Base-by-base conservation (phyloP, 2,888 invertebrate species). In the Thysanoteuthis rhombus region DNA sequence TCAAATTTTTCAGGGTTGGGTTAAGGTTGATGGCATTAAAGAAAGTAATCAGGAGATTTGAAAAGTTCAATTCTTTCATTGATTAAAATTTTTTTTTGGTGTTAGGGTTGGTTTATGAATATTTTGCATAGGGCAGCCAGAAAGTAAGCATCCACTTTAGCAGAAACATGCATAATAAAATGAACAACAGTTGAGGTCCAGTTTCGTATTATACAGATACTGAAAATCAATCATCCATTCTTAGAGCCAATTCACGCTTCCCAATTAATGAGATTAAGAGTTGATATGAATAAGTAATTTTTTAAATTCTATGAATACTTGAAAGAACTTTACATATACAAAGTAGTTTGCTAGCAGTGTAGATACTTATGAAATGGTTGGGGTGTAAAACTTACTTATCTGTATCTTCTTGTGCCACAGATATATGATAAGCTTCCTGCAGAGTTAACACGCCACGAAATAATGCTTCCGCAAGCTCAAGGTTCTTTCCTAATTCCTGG, bases 401-500 rank as follows among this genome's bases (percentile, higher is more conserved):
- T 95, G 98, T 98, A 96, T 99, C 99, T 97, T 99, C 99, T 94
- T 98, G 98, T 4, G 98, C 99, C 3, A 99, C 99, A 4, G 99
- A 98, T 96, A 98, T 97, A 96, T 99, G 99, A 97, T 99, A 99
- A 32, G 98, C 98, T 94, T 98, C 98, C 95, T 99, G 98, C 94
- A 99, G 97, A 58, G 98, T 97, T 94, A 98, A 97, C 90, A 99
- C 98, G 95, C 98, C 98, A 95, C 98, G 98, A 97, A 99, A 99
- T 94, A 99, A 97, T 94, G 98, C 98, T 95, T 98, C 97, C 96
- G 99, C 98, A 93, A 99, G 97, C 93, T 98, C 97, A 94, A 98
- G 98, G 95, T 97, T 97, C 95, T 98, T 98, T 95, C 98, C 95
- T 16, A 97, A 93, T 94, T 97, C 97, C 97, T 97, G 94, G 42